Base-by-base conservation (phyloP, 2,888 invertebrate species). In the Oligia fasciuncula region DNA sequence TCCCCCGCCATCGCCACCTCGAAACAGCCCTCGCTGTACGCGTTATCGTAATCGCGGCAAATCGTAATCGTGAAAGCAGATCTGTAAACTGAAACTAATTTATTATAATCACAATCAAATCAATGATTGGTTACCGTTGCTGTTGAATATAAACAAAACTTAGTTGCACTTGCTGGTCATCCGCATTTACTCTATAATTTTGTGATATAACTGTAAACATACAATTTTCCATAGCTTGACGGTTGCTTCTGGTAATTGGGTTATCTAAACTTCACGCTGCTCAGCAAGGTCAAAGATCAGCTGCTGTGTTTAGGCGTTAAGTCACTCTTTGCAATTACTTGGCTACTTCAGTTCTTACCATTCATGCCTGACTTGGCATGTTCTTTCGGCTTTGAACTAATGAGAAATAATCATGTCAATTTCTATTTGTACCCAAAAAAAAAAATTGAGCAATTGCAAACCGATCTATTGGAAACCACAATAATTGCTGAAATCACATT, bases 401-500 rank as follows among this genome's bases (percentile, higher is more conserved):
- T 66, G 19, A 57, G 54, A 73, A 51, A 43, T 73, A n/a, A 63
- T 29, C 14, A n/a, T 57, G 23, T 9, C 46, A 63, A 43, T 51
- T 49, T 77, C 40, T 14, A 74, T 72, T 77, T 49, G 13, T 49
- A 49, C 1, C 17, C 17, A 72, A 80, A 51, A 76, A 62, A 60
- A 23, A n/a, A n/a, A 63, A 54, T 13, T 49, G 4, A 65, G 4
- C 51, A 60, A 76, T 67, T 63, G 23, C 62, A 43, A 73, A 54
- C 4, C 19, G 72, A 75, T 63, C 19, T 35, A 66, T 17, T 78
- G 43, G 54, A 78, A 79, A 85, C 71, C 76, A 57, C 73, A 79
- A 49, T 46, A 60, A 87, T 86, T 83, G 76, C 72, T 67, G 40
- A 77, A 87, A 70, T 69, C 8, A 43, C 43, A 79, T 86, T 79